phyloP scores from a whole-genome alignment of 2,797 vertebrate genomes.

The Ctenopoma kingsleyae region DNA sequence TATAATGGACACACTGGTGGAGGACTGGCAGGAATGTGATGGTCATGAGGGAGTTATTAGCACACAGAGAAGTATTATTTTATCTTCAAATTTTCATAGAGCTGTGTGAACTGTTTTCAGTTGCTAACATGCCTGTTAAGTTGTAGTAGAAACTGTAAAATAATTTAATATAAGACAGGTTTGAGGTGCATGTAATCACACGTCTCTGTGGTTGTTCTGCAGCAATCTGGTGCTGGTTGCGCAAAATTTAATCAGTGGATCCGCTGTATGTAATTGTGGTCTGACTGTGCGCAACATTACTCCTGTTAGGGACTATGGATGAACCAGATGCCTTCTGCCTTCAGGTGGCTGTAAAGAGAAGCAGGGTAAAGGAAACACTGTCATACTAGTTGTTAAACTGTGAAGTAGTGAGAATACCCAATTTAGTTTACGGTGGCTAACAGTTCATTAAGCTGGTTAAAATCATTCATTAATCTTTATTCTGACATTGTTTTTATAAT shows the following conservation, averaged over 20 bases:
- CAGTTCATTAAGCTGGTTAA: not conserved
- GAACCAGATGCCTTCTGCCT: not conserved
- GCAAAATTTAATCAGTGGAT: not conserved
- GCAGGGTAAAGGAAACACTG: not conserved
- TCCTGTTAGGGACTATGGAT: not conserved
- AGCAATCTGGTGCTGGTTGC: not conserved
- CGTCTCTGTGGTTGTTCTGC: not conserved
- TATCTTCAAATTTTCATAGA: not conserved
- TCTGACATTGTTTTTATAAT: not conserved
- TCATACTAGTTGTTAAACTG: not conserved
- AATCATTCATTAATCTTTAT: not conserved
- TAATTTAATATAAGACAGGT: not conserved
- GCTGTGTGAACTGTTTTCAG: not conserved
- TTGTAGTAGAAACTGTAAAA: not conserved
- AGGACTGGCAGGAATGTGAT: not conserved
- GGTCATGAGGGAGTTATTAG: not conserved
- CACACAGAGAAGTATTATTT: not conserved
- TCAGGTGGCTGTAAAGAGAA: not conserved
- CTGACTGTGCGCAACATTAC: not conserved
- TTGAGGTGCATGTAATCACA: not conserved
- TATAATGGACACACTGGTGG: not conserved
- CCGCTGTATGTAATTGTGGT: not conserved
- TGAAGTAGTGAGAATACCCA: too few relatives aligned
- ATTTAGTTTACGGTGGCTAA: too few relatives aligned
- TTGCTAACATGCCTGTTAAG: not conserved